Evolutionary conservation across 2,888 invertebrate genomes (phyloP).

Genomic region (Diarsia dahlii): DNA sequence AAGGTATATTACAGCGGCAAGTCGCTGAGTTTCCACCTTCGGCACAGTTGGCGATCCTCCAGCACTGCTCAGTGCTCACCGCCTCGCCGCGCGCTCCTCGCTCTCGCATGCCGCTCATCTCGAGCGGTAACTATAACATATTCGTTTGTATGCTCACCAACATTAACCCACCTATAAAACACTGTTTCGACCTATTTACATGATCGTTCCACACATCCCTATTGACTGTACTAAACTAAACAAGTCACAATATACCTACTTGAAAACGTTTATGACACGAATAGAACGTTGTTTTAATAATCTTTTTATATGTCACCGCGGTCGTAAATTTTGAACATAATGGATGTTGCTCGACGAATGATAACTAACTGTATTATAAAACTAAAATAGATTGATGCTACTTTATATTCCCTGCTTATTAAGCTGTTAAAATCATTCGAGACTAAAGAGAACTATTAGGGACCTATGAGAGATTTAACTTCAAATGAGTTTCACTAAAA

Average conservation of each 20-base stretch:
- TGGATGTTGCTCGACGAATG: constrained; percentile 26
- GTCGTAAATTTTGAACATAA: constrained; percentile 37
- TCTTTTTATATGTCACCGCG: constrained; percentile 28
- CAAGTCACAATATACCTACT: constrained; percentile 24
- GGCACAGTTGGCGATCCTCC: constrained; percentile 76
- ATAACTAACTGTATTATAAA: constrained; percentile 29
- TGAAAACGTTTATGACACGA: constrained; percentile 24
- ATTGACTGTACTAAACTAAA: constrained; percentile 19
- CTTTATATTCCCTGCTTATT: constrained; percentile 8
- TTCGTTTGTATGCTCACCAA: constrained; percentile 29
- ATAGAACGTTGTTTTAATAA: constrained; percentile 37
- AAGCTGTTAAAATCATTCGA: not conserved
- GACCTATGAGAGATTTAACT: not conserved
- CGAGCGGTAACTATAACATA: constrained; percentile 11
- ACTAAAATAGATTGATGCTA: constrained; percentile 16
- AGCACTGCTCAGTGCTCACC: constrained; percentile 38
- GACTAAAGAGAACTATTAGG: too few species aligned
- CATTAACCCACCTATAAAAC: constrained; percentile 42
- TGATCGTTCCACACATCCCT: constrained; percentile 30
- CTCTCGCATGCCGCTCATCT: constrained; percentile 11
- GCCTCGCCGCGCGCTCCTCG: constrained; percentile 16
- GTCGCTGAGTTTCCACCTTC: constrained; percentile 69
- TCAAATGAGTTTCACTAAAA: not conserved
- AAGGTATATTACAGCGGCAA: constrained; percentile 13
- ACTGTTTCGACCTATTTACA: constrained; percentile 29